Evolutionary conservation across 2,888 invertebrate species (phyloP).

Genomic region (Chorisops tibialis): DNA sequence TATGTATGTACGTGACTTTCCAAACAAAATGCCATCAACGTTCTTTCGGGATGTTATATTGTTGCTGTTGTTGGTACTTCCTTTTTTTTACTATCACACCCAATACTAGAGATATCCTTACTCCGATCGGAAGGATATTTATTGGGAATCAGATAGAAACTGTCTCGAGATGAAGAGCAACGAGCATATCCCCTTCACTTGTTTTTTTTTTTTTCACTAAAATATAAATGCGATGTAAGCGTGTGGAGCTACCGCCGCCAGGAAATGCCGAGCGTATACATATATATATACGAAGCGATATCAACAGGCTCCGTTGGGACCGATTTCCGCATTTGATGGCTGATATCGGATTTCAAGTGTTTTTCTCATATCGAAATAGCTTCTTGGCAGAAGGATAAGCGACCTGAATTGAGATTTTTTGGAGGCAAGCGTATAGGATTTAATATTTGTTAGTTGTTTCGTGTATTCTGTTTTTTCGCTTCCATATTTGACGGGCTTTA

Average conservation of each 20-base stretch:
- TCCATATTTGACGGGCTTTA: neutral
- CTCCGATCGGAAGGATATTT: constrained; percentile 13
- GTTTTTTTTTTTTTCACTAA: neutral
- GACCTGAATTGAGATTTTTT: neutral
- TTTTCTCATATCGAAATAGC: constrained; percentile 12
- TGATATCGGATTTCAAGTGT: constrained; percentile 17
- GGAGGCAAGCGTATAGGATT: neutral
- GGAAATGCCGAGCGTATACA: neutral
- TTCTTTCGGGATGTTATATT: constrained; percentile 3
- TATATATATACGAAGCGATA: constrained; percentile 6
- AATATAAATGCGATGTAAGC: constrained; percentile 20
- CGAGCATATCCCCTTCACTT: neutral
- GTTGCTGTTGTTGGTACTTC: constrained; percentile 5
- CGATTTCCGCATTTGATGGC: constrained; percentile 9
- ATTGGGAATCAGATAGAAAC: constrained; percentile 18
- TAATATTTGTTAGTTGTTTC: constrained; percentile 3
- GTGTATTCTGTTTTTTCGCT: neutral
- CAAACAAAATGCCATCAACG: constrained; percentile 19
- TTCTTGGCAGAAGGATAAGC: constrained; percentile 6
- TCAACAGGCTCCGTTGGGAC: constrained; percentile 23
- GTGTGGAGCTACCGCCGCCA: neutral
- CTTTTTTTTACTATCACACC: constrained; percentile 10
- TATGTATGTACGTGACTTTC: constrained; percentile 16
- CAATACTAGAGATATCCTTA: constrained; percentile 14
- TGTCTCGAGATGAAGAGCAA: neutral